Conservation (phyloP, 2,797 vertebrate genomes). For the Darevskia mixta region DNA sequence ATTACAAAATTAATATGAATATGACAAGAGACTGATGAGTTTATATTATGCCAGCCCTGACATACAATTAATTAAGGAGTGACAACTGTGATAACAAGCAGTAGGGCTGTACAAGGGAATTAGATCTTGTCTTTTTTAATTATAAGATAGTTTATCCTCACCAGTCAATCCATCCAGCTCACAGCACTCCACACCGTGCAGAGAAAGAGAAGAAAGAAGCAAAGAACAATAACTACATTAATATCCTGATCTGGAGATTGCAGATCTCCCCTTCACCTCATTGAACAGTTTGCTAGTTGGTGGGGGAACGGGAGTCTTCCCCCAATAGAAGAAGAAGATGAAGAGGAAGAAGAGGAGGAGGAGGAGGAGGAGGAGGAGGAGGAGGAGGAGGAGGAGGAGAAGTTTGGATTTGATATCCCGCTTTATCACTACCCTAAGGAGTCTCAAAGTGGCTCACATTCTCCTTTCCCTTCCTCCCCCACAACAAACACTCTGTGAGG, state of each 20-base stretch:
- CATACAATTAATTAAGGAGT: conserved; percentile 66
- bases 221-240: background rate
- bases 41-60: conserved; percentile 47
- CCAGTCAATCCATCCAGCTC: conserved; percentile 15
- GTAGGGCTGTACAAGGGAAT: conserved; percentile 41
- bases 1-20: conserved; percentile 63
- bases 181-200: background rate
- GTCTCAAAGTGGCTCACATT: too few species aligned
- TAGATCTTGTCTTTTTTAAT: conserved; percentile 58
- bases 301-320: too few species aligned
- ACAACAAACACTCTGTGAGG: too few species aligned
- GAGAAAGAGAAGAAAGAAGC: conserved; percentile 1
- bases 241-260: background rate
- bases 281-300: background rate
- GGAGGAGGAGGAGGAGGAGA: too few species aligned
- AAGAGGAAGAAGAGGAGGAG: too few species aligned
- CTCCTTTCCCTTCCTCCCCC: too few species aligned
- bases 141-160: conserved; percentile 46
- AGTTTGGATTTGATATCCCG: too few species aligned
- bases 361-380: too few species aligned
- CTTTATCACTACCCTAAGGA: too few species aligned
- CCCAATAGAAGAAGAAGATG: background rate
- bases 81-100: conserved; percentile 60
- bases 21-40: conserved; percentile 48
- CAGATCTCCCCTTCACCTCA: background rate